Evolutionary conservation across 2,888 invertebrate genomes (phyloP).

Genomic region (Drosophila rellima): DNA sequence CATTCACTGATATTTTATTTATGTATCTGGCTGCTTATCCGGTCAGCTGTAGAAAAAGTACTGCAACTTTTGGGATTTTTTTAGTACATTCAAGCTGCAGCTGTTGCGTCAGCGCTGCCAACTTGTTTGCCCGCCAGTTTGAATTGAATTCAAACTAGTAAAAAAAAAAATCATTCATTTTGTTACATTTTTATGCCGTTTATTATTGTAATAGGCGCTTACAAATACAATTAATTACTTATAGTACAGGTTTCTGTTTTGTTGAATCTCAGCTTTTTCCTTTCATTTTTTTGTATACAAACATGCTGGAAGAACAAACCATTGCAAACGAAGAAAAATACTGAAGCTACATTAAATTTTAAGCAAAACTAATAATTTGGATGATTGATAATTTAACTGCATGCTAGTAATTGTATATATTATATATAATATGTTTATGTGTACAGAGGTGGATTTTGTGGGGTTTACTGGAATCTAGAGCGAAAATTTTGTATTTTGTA

Average conservation of each 20-base stretch:
- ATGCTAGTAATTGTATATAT: conserved; percentile 24
- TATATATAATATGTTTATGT: conserved; percentile 15
- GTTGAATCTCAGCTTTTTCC: conserved; percentile 62
- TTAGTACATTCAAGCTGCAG: not conserved
- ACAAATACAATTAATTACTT: conserved; percentile 71
- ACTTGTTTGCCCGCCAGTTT: conserved; percentile 9
- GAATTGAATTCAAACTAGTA: not conserved
- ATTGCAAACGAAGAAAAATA: conserved; percentile 68
- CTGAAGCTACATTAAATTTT: conserved; percentile 53
- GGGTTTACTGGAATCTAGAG: conserved; percentile 58
- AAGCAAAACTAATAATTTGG: conserved; percentile 40
- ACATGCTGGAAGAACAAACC: conserved; percentile 72
- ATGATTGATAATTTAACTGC: conserved; percentile 27
- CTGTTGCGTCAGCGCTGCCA: not conserved
- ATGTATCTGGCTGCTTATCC: conserved; percentile 17
- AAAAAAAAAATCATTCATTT: not conserved
- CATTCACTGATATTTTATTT: conserved; percentile 61
- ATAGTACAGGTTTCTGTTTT: conserved; percentile 70
- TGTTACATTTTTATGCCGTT: conserved; percentile 51
- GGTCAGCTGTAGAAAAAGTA: no score
- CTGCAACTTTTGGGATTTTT: no score
- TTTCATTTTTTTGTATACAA: conserved; percentile 41
- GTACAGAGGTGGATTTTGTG: conserved; percentile 22
- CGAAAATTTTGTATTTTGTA: conserved; percentile 69
- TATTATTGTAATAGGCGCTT: conserved; percentile 69